Evolutionary conservation across 37 sponge, comb jelly and placozoan species (phyloP), one percentile per base, ranked within the genome.

Genomic region (Axinella damicornis): DNA sequence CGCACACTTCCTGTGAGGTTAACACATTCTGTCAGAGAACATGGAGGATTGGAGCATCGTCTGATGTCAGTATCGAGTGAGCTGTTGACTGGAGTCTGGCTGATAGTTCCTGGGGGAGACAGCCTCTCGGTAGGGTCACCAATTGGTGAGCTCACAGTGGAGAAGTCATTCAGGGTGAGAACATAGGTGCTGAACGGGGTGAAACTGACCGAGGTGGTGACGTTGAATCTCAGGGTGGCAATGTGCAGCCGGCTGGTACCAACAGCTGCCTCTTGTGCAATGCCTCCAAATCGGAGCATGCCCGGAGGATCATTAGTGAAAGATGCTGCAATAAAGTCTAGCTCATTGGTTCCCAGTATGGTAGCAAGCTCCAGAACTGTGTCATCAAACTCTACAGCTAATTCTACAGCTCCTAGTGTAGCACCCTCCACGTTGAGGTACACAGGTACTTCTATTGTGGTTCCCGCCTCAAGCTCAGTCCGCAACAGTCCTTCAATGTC

Each of bases 371-470:
- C 46, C 9, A 46, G 46, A 46, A 46, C 46, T 46, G 46, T 46
- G 71, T 61, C 14, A 11, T 27, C 62, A 5, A 14, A 61, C 25
- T 61, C 25, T 4, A 78, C 74, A 52, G 36, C 41, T 22, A 91
- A 16, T 22, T 79, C 81, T 32, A 67, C 28, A 41, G 85, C 86
- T 31, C 86, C 82, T 19, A 85, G 66, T 32, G 55, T 20, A 15
- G 20, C 27, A 20, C 73, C 81, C 20, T 74, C 81, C 21, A 58
- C 69, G 66, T 92, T 92, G 39, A 88, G 13, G 57, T 70, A 80
- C 9, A 92, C 41, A 0, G 74, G 80, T 41, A 92, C 63, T 18
- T n/a, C 39, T 19, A 68, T 54, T 4, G 70, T 21, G n/a, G 31
- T 25, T 5, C 59, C 68, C 1, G 5, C 40, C 19, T 30, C 21